Evolutionary conservation across 2,113 vertebrate genomes (phyloP), one percentile per base, ranked within the genome.

Genomic region (Trogon melanurus): DNA sequence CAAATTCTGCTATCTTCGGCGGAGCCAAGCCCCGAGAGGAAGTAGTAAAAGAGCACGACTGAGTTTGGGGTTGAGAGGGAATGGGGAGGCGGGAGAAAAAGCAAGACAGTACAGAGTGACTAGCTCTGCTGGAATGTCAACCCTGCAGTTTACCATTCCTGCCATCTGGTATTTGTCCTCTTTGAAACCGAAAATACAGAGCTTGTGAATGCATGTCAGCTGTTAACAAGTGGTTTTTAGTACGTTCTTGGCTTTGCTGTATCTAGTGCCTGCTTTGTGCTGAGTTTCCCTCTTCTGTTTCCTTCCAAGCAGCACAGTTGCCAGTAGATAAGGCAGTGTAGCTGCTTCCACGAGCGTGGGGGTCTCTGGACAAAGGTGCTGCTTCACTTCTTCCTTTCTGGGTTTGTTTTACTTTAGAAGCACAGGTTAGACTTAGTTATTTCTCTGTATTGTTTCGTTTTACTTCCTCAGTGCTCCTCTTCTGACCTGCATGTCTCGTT

Each of bases 1-100:
- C 99, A 17, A 98, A 99, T 97, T 99, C 99, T 8, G 99, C 99
- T 58, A 99, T 99, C 98, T 99, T 99, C 7, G 99, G 99, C 66
- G 99, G 99, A 95, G 99, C 99, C 95, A 98, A 99, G 97, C 99
- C 99, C 69, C 98, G 99, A 97, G 99, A 99, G 98, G 99, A 99
- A 98, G 98, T 99, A 96, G 98, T 98, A 96, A 97, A 99, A 98
- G 99, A 99, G 76, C 98, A 99, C 95, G 98, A 98, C 89, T 99
- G 98, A 99, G 98, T 96, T 89, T 50, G 94, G 38, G 67, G 95
- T 84, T 82, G 96, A 96, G 96, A 96, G 91, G 97, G 97, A 95
- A 86, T 89, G 94, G 97, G 97, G 93, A 93, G 95, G 97, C 87
- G 95, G 95, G 95, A 96, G 88, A 62, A 83, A 90, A 90, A 91